A percentile compares a stretch with the other conserved stretches of the same genome.
Evolutionary conservation across 2,888 invertebrate genomes (phyloP).

Genomic region (Alentia gelatinosa): DNA sequence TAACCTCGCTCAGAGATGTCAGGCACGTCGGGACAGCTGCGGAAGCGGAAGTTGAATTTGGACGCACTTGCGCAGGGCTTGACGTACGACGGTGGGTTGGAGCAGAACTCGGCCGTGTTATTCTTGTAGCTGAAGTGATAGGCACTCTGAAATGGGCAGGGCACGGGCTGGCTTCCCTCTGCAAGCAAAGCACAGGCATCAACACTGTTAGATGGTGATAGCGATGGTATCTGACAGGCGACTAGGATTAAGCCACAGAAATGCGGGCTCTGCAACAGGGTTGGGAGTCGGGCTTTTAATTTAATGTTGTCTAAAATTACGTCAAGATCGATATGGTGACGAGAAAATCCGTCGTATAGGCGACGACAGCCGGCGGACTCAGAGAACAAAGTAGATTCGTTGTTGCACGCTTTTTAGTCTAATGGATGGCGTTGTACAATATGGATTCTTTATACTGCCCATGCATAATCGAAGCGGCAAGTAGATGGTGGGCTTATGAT

Average conservation of each 20-base stretch:
- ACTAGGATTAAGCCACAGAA: background rate
- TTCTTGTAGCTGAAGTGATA: slow-evolving; percentile 65
- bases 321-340: background rate
- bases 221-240: slow-evolving; percentile 8
- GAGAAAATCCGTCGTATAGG: background rate
- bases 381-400: slow-evolving; percentile 31
- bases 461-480: slow-evolving; percentile 34
- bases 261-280: background rate
- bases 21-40: slow-evolving; percentile 59
- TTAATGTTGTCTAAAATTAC: slow-evolving; percentile 37
- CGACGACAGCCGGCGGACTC: background rate
- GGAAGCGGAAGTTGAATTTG: slow-evolving; percentile 62
- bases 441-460: slow-evolving; percentile 13
- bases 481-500: background rate
- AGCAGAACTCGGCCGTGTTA: slow-evolving; percentile 64
- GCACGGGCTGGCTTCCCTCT: slow-evolving; percentile 37
- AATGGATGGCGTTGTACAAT: slow-evolving; percentile 21
- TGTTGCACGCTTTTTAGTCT: background rate
- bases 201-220: slow-evolving; percentile 17
- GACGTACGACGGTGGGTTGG: slow-evolving; percentile 60
- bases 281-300: slow-evolving; percentile 15
- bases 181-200: slow-evolving; percentile 1
- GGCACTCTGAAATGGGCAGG: slow-evolving; percentile 64
- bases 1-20: slow-evolving; percentile 62
- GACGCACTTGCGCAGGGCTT: slow-evolving; percentile 61